Base-by-base conservation (phyloP, 1,140 invertebrate species). In the Drosophila nannoptera region DNA sequence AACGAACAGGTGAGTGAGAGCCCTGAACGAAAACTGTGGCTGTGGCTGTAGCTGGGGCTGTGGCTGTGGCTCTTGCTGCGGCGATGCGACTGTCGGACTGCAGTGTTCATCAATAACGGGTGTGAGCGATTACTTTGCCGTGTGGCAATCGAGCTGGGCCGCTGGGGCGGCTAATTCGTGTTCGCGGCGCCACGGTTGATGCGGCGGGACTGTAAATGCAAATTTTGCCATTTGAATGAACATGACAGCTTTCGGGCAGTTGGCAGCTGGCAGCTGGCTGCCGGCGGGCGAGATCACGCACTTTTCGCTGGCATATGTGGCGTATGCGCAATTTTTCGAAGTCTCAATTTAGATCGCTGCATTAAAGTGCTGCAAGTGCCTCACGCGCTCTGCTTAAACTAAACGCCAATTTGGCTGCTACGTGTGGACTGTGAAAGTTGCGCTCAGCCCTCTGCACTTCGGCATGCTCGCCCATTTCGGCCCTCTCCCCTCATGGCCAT, bases 1-100 rank as follows among this genome's bases (percentile, higher is more conserved):
- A 90, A 89, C 84, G 91, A 78, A 83, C 90, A 92, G 87, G 92
- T 92, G 63, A 87, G 87, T 74, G 46, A 46, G 43, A 48, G 2
- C 32, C 5, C 4, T 14, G n/a, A 8, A n/a, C 16, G 11, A 42
- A 4, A 8, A 11, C 12, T 12, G 7, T 4, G 4, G 52, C 14
- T 40, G 8, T 40, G 35, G 33, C 9, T 16, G 38, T n/a, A 5
- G n/a, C 12, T 11, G 38, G n/a, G 38, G 38, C 9, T 55, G 16
- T 31, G 5, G 53, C 11, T 42, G 9, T 29, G 35, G 14, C 4
- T 4, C 5, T 42, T 5, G 12, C 3, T 14, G 22, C 22, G 22
- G 22, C 22, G 22, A 22, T 22, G 22, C 22, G 22, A 22, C 22
- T 22, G 22, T 22, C 22, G 22, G 22, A 22, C 22, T 22, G 22